These are phyloP conservation scores for Leucosticte australis DNA, from an alignment of 2,113 vertebrate species.

Conservation along the genomic window DNA sequence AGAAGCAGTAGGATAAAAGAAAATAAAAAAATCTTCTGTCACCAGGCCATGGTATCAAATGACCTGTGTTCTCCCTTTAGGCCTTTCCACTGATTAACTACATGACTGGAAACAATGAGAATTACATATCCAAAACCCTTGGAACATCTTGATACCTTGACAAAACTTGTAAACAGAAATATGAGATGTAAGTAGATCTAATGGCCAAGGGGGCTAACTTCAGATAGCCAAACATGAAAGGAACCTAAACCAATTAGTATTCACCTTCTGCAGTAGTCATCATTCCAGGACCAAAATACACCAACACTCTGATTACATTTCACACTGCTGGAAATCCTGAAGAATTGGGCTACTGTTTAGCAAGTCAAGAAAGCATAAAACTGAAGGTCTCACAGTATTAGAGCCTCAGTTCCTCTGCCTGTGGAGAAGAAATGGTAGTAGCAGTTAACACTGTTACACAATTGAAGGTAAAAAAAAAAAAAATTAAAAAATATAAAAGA, in stretches of 20 bases:
- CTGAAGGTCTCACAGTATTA: not conserved
- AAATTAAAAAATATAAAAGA: not conserved
- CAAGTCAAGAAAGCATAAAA: not conserved
- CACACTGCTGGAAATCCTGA: not conserved
- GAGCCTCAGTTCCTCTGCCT: not conserved
- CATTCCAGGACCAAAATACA: not conserved
- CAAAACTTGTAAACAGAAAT: not conserved
- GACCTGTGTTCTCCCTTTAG: not conserved
- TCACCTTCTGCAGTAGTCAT: constrained; percentile 24
- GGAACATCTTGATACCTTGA: not conserved
- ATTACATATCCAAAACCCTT: not conserved
- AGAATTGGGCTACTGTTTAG: not conserved
- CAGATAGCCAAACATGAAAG: not conserved
- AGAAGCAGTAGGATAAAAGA: not conserved
- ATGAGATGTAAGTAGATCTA: not conserved
- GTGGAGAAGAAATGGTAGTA: not conserved
- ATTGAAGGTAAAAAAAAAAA: not conserved
- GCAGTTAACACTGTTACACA: not conserved
- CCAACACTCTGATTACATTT: not conserved
- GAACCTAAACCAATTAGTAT: not conserved
- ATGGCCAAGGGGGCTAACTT: not conserved
- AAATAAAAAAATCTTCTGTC: not conserved
- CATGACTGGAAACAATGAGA: not conserved
- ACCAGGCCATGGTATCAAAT: not conserved
- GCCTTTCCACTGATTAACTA: not conserved